Evolutionary conservation across 2,113 vertebrate species (phyloP).

Genomic region (Coptodon rendalli): DNA sequence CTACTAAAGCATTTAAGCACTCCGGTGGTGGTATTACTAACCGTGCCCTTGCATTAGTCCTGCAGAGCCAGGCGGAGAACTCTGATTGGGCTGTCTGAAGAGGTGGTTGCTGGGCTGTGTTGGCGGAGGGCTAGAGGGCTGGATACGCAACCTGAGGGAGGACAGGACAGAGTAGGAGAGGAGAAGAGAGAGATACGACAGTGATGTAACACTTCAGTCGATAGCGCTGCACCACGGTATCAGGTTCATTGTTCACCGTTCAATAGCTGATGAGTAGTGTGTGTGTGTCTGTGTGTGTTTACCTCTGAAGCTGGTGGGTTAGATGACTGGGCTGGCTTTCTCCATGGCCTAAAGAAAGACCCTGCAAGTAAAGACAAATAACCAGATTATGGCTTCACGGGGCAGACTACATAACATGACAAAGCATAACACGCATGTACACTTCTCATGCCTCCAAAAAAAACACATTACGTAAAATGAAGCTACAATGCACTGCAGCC

Average conservation of each 20-base stretch:
- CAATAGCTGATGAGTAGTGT: constrained; percentile 25
- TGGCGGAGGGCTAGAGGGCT: constrained; percentile 94
- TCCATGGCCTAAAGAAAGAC: constrained; percentile 81
- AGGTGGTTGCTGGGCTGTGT: constrained; percentile 96
- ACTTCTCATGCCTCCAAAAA: background rate
- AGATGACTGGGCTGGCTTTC: constrained; percentile 97
- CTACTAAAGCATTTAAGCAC: background rate
- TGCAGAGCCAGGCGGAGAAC: constrained; percentile 84
- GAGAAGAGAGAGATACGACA: constrained; percentile 21
- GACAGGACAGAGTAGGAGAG: constrained; percentile 38
- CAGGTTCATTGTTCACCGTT: constrained; percentile 15
- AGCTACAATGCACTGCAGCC: background rate
- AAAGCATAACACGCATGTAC: background rate
- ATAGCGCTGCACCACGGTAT: constrained; percentile 33
- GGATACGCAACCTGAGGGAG: constrained; percentile 87
- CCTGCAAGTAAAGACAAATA: constrained; percentile 65
- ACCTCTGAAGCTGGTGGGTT: constrained; percentile 99
- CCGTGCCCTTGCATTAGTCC: constrained; percentile 85
- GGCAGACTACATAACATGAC: background rate
- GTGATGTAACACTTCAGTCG: constrained; percentile 46
- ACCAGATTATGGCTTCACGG: background rate
- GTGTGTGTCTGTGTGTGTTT: constrained; percentile 3
- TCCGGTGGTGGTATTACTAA: constrained; percentile 52
- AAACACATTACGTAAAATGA: background rate
- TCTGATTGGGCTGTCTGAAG: constrained; percentile 91